Evolutionary conservation across 2,888 invertebrate species (phyloP), one percentile per base, ranked within the genome.

Genomic region (Xestobium rufovillosum): DNA sequence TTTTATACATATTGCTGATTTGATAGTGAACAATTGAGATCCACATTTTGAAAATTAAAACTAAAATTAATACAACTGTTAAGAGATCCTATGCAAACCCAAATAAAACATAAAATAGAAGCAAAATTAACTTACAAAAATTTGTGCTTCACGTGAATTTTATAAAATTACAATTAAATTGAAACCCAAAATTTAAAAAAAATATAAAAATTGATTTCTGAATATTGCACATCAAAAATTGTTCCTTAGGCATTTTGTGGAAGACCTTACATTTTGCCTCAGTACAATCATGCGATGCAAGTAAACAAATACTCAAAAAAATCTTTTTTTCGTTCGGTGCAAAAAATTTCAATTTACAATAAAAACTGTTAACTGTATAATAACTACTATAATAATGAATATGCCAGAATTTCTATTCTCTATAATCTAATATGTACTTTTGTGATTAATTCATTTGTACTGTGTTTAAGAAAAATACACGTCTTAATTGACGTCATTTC

Each of bases 401-500:
- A 8, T n/a, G 9, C 6, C 10, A 27, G 8, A 28, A 28, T 31
- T 30, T 31, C 34, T 40, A 37, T 31, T 8, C n/a, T n/a, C 23
- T 19, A 19, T 19, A 19, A 19, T n/a, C n/a, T n/a, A n/a, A n/a
- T n/a, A n/a, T 33, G 19, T 32, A 17, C n/a, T 28, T 17, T 31
- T 38, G 17, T 28, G 16, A 32, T 32, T 27, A 32, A 28, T 28
- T 36, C 46, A 56, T 63, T 63, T 65, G 64, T 65, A 65, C 64
- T 65, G 56, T 53, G 50, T 59, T 61, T 63, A 63, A 62, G 57
- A 63, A 63, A 63, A 62, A 61, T 60, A 61, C 56, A 57, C 59
- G 60, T 52, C 60, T 35, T 51, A 54, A 53, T 57, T 51, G 56
- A 59, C 58, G 59, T 53, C 41, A 48, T 40, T 48, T 43, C 44